Percentiles rank a stretch among this genome's conserved stretches.
phyloP scores from a whole-genome alignment of 2,888 invertebrate species.

The Eurois occulta region DNA sequence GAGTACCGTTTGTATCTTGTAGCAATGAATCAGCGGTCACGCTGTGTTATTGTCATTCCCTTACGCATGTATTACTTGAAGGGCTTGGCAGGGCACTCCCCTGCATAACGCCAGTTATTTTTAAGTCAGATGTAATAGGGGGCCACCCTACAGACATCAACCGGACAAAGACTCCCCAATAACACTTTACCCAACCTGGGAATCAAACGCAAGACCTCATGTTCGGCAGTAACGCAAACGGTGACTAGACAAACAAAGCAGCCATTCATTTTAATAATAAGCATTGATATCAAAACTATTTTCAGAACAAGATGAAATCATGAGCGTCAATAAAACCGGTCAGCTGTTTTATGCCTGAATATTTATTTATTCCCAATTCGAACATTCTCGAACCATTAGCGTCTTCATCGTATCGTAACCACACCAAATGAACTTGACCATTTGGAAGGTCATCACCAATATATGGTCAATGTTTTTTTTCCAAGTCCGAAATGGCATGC shows the following conservation, averaged over 20 bases:
- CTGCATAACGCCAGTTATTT: neutral
- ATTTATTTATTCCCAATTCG: neutral
- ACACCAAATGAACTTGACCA: slow-evolving; percentile 46
- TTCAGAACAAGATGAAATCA: neutral
- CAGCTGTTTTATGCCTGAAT: neutral
- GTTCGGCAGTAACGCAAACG: neutral
- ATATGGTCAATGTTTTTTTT: slow-evolving; percentile 6
- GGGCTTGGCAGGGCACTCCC: neutral
- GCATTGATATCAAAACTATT: neutral
- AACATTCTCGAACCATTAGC: slow-evolving; percentile 5
- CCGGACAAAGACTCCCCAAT: neutral
- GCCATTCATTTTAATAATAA: slow-evolving; percentile 7
- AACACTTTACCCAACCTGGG: neutral
- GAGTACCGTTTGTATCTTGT: slow-evolving; percentile 30
- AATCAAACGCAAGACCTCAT: neutral
- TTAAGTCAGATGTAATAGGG: neutral
- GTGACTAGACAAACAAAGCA: neutral
- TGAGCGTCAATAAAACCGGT: neutral
- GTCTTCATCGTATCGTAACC: neutral
- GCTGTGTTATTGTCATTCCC: slow-evolving; percentile 2
- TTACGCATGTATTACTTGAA: neutral
- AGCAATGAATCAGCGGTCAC: slow-evolving; percentile 4
- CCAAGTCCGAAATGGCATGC: slow-evolving; percentile 12
- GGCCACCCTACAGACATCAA: neutral
- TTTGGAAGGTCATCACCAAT: slow-evolving; percentile 19